phyloP scores from a whole-genome alignment of 2,797 vertebrate genomes.

The Aldrovandia affinis region DNA sequence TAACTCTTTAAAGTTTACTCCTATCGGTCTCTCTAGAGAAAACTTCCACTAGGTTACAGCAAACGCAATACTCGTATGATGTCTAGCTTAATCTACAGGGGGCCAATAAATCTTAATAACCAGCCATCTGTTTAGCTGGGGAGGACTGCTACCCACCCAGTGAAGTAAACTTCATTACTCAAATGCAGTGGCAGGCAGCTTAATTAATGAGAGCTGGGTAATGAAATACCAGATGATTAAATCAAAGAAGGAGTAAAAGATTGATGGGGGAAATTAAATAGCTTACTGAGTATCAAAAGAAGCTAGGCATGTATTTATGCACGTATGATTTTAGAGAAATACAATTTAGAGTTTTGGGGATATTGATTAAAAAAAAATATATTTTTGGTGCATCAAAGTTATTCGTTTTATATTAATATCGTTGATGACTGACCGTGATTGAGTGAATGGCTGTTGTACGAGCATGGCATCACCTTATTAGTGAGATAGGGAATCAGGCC shows the following conservation, averaged over 20 bases:
- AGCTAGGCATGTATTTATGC: background rate
- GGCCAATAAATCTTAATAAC: constrained; percentile 3
- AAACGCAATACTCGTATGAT: background rate
- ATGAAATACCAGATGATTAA: background rate
- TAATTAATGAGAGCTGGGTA: constrained; percentile 19
- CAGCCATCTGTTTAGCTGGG: constrained; percentile 16
- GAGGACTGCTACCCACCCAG: constrained; percentile 7
- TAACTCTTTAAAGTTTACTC: background rate
- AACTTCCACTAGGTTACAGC: background rate
- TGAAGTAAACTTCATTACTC: constrained; percentile 21
- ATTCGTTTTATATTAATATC: background rate
- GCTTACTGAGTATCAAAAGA: background rate
- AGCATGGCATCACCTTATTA: background rate
- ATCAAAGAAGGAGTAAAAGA: background rate
- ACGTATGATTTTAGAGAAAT: background rate
- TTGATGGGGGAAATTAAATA: background rate
- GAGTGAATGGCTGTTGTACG: background rate
- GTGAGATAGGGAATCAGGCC: background rate
- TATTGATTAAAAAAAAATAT: background rate
- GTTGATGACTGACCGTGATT: background rate
- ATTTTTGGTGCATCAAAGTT: background rate
- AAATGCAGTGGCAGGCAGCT: background rate
- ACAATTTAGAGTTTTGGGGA: background rate
- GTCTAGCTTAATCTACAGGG: background rate
- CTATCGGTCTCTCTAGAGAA: background rate